Percentiles rank a stretch among this genome's conserved stretches.
These are phyloP conservation scores for Chaunax sp. DNA, from an alignment of 2,797 vertebrate species.

Conservation along the genomic window DNA sequence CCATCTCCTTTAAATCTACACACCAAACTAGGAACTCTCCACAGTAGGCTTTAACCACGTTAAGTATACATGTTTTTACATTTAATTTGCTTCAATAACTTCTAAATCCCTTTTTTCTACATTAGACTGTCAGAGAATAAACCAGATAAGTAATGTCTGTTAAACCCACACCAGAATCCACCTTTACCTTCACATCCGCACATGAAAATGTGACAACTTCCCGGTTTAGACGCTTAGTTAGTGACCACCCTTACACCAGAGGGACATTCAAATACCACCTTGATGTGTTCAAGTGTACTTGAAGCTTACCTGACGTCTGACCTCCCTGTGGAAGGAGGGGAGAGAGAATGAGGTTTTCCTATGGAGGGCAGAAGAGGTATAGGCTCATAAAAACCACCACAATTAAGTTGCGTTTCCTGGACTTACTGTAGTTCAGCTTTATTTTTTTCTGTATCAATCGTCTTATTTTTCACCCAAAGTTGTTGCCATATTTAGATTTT, in stretches of 20 bases:
- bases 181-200: slow-evolving; percentile 1
- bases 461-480: too few species aligned
- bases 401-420: neutral
- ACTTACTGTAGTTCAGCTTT: too few species aligned
- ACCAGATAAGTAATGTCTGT: neutral
- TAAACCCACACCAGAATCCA: neutral
- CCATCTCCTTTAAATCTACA: slow-evolving; percentile 32
- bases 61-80: neutral
- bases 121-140: neutral
- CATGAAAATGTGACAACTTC: neutral
- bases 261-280: slow-evolving; percentile 4
- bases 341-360: slow-evolving; percentile 8
- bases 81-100: neutral
- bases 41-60: neutral
- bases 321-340: slow-evolving; percentile 3
- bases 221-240: neutral
- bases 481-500: too few species aligned
- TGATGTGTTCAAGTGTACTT: neutral
- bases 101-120: neutral
- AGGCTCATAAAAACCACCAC: neutral
- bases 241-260: slow-evolving; percentile 7
- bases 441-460: too few species aligned
- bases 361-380: slow-evolving; percentile 8
- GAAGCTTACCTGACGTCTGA: slow-evolving; percentile 39
- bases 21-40: slow-evolving; percentile 3